Evolutionary conservation across 2,797 vertebrate genomes (phyloP), one percentile per base, ranked within the genome.

Genomic region (Hemibagrus guttatus): DNA sequence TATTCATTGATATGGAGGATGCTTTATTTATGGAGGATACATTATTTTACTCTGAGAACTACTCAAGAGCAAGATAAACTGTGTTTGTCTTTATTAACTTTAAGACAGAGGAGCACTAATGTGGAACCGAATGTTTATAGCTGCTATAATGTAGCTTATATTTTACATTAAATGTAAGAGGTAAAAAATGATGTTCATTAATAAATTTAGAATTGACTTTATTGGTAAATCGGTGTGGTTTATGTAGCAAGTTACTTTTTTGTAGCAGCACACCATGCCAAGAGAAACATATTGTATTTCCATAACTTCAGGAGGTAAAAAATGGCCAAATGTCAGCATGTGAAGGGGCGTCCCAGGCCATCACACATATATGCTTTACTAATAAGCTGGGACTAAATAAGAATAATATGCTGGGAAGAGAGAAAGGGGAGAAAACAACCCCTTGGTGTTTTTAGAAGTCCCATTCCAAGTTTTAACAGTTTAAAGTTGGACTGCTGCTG

Each of bases 391-490:
- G 46, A 42, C 42, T 81, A 31, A 80, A 23, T n/a, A 61, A 78
- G 28, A 78, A 28, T 31, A 35, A 78, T 78, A 56, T 19, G 19
- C 56, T 61, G 78, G 39, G 78, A n/a, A n/a, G n/a, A 16, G 23
- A 42, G 46, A 8, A n/a, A 80, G 6, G 31, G 21, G 31, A 46
- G 42, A 46, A 81, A 81, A 23, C 35, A 46, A 81, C 78, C 35
- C 23, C 23, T 42, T 81, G 11, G 23, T 13, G 17, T 82, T 68
- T 39, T 54, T 14, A 79, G 31, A 58, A 78, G 58, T 42, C 23
- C 26, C 49, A 68, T 85, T n/a, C 23, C 16, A 58, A 23, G 52
- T 59, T 52, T 46, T 71, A 80, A 82, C 59, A 71, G 59, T 78
- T 88, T 42, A 49, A 71, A 81, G 12, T 35, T 11, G 39, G 58